Evolutionary conservation across 2,888 invertebrate genomes (phyloP).

Genomic region (Nezara viridula): DNA sequence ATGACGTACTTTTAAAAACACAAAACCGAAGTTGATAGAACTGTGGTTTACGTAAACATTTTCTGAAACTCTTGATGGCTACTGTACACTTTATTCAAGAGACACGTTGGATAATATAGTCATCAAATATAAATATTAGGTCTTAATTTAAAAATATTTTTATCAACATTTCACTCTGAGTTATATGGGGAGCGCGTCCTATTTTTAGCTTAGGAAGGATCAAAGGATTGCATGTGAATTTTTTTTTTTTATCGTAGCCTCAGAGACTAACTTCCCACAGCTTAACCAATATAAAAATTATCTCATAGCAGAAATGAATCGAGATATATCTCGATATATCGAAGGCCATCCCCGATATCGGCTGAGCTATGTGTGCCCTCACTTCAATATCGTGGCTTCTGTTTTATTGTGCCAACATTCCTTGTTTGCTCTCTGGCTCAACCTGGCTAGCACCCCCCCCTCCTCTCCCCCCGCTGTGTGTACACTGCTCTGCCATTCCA

Average conservation of each 20-base stretch:
- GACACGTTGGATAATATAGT: too few relatives aligned
- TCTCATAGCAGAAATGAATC: neutral
- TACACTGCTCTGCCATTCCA: neutral
- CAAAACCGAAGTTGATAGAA: too few relatives aligned
- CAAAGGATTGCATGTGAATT: neutral
- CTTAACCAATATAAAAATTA: neutral
- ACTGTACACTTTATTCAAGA: too few relatives aligned
- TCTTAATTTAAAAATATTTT: too few relatives aligned
- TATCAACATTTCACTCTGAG: too few relatives aligned
- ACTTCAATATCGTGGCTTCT: neutral
- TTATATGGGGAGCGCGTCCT: neutral
- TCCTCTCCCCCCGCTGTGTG: neutral
- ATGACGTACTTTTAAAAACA: too few relatives aligned
- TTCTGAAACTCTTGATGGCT: too few relatives aligned
- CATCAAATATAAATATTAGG: too few relatives aligned
- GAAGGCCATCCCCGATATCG: neutral
- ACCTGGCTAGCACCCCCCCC: neutral
- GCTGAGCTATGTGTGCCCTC: neutral
- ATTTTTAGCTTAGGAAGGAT: neutral
- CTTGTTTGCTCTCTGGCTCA: neutral
- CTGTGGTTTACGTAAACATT: too few relatives aligned
- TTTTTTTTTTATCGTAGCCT: neutral
- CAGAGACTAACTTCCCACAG: neutral
- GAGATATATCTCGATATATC: neutral
- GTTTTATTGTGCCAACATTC: conserved; percentile 14